Conservation (phyloP, 2,113 vertebrate species). For the Tychaedon coryphoeus region DNA sequence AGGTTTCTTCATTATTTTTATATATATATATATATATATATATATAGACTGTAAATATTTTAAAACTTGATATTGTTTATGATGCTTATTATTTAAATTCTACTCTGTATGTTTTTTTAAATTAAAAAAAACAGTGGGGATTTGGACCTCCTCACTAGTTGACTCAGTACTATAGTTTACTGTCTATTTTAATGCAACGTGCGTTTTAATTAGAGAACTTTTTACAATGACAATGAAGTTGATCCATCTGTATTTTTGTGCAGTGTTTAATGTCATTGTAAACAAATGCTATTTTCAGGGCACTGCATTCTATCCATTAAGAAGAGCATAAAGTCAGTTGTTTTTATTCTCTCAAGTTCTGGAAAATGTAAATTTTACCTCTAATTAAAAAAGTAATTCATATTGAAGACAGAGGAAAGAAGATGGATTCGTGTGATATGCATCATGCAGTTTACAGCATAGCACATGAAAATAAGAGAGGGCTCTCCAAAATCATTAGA, state of each 20-base stretch:
- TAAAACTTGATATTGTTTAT: neutral
- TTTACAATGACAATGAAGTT: neutral
- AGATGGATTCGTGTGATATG: neutral
- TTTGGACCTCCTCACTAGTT: neutral
- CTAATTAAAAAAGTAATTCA: neutral
- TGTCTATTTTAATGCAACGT: neutral
- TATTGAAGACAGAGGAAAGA: neutral
- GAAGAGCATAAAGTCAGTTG: neutral
- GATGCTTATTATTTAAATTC: neutral
- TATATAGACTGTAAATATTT: neutral
- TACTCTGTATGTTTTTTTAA: neutral
- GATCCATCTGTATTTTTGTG: neutral
- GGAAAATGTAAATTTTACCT: neutral
- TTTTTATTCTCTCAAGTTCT: neutral
- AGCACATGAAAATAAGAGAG: neutral
- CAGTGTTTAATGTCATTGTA: neutral
- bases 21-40: too few relatives aligned
- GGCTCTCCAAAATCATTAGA: neutral
- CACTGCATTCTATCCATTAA: neutral
- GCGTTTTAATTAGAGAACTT: neutral
- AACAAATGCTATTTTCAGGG: neutral
- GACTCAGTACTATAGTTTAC: neutral
- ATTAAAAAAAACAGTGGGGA: neutral
- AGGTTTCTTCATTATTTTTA: neutral
- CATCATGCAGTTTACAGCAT: neutral